Evolutionary conservation across 2,888 invertebrate species (phyloP).

Genomic region (Drosophila sordidapex): DNA sequence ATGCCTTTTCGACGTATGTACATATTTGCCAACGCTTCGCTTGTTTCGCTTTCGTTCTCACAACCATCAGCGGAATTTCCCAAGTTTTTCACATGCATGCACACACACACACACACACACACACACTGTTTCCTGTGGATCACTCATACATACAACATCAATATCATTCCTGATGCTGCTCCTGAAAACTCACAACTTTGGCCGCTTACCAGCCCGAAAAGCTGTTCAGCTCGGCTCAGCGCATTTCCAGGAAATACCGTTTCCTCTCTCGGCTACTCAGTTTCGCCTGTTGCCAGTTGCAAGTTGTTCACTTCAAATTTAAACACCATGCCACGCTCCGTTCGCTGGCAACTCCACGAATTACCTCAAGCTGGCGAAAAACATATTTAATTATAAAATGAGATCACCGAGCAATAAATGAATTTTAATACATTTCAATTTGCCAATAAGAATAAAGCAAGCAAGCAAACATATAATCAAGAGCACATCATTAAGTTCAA

Average conservation of each 20-base stretch:
- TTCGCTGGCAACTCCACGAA: conserved; percentile 5
- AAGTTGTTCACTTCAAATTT: conserved; percentile 6
- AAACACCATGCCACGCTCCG: conserved; percentile 7
- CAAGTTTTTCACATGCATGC: conserved; percentile 45
- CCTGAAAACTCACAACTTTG: conserved; percentile 37
- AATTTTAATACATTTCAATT: not conserved
- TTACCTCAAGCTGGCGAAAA: not conserved
- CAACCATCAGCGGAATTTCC: conserved; percentile 45
- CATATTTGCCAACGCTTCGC: conserved; percentile 28
- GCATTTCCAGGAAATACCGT: conserved; percentile 72
- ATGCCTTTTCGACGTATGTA: conserved; percentile 10
- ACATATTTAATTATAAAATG: not conserved
- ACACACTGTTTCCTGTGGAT: conserved; percentile 50
- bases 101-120: conserved; percentile 17
- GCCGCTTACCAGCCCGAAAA: conserved; percentile 10
- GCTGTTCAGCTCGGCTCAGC: conserved; percentile 30
- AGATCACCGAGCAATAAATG: not conserved
- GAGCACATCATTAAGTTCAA: not conserved
- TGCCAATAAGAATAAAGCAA: not conserved
- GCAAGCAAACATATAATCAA: not conserved
- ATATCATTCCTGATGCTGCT: conserved; percentile 25
- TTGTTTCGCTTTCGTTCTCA: conserved; percentile 61
- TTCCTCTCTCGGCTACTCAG: conserved; percentile 51
- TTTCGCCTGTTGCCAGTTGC: conserved; percentile 20
- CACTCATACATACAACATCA: conserved; percentile 13